Evolutionary conservation across 2,113 vertebrate species (phyloP).

Genomic region (Catagonus wagneri): DNA sequence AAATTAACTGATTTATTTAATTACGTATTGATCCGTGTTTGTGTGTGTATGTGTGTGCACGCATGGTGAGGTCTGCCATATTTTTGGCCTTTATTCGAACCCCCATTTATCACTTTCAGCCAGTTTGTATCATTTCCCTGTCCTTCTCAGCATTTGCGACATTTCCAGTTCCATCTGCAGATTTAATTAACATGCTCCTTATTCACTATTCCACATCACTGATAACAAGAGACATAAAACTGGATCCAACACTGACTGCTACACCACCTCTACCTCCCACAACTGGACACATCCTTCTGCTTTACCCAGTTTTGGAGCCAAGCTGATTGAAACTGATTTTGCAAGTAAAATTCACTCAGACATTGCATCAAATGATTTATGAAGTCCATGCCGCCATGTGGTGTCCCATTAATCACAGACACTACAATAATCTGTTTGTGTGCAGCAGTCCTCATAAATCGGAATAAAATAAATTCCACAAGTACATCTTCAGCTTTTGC

Average conservation of each 20-base stretch:
- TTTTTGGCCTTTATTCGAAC: conserved; percentile 46
- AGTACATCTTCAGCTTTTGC: conserved; percentile 68
- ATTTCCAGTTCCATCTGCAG: conserved; percentile 81
- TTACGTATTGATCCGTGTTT: background rate
- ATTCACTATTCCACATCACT: conserved; percentile 66
- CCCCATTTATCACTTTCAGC: conserved; percentile 56
- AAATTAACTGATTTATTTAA: conserved; percentile 26
- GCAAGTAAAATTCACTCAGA: conserved; percentile 83
- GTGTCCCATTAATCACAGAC: conserved; percentile 84
- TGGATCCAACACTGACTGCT: background rate
- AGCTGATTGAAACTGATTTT: conserved; percentile 81
- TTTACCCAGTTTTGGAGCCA: conserved; percentile 54
- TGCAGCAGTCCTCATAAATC: conserved; percentile 82
- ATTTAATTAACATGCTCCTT: conserved; percentile 77
- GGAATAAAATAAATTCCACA: conserved; percentile 82
- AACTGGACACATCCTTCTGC: conserved; percentile 55
- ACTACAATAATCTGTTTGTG: conserved; percentile 85
- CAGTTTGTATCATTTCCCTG: conserved; percentile 67
- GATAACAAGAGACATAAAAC: conserved; percentile 60
- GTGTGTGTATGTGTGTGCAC: fast-evolving
- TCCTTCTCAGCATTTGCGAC: conserved; percentile 66
- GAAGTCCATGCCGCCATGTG: conserved; percentile 77
- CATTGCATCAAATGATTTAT: conserved; percentile 82
- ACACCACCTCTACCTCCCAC: background rate
- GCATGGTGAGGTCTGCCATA: background rate